Evolutionary conservation across 2,888 invertebrate genomes (phyloP), one percentile per base, ranked within the genome.

Genomic region (Callyntrura sp.): DNA sequence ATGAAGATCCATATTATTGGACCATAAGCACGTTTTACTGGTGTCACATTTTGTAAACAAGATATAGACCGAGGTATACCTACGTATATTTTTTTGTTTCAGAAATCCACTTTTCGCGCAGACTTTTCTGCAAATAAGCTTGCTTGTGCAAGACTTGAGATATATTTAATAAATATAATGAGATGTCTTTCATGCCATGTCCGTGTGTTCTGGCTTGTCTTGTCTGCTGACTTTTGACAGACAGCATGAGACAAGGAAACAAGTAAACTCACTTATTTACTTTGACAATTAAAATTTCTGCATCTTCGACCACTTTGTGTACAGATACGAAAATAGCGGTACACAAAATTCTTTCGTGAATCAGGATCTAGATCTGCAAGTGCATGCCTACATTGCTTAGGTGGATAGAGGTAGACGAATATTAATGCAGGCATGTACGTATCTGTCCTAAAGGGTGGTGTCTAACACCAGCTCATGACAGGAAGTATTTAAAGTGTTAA

Each of bases 241-340:
- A 91, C 90, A 90, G 91, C 73, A 17, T 25, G 81, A 86, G 90
- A 91, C 91, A 91, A 85, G 68, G 88, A 79, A 91, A 91, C 91
- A 91, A 90, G 91, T 79, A 91, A 91, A 91, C 86, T 90, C 89
- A 91, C 91, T 91, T 91, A 91, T 91, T 91, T 91, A 91, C 91
- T 91, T 78, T 86, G 85, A 90, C 90, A 90, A 91, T 91, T 91
- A 91, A 91, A 91, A 90, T 89, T 89, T 85, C 89, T 85, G 79
- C 84, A 43, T 65, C 65, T 84, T 84, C 45, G 73, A 70, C 88
- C 84, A 88, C 83, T 84, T 79, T 60, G 45, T 55, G 62, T 60
- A 45, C 20, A 86, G 65, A 78, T n/a, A 23, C 85, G 43, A 76
- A 23, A 73, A 48, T 48, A 25, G 48, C 23, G 28, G 60, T 17